phyloP scores from a whole-genome alignment of 2,113 vertebrate species.

The Castor canadensis region DNA sequence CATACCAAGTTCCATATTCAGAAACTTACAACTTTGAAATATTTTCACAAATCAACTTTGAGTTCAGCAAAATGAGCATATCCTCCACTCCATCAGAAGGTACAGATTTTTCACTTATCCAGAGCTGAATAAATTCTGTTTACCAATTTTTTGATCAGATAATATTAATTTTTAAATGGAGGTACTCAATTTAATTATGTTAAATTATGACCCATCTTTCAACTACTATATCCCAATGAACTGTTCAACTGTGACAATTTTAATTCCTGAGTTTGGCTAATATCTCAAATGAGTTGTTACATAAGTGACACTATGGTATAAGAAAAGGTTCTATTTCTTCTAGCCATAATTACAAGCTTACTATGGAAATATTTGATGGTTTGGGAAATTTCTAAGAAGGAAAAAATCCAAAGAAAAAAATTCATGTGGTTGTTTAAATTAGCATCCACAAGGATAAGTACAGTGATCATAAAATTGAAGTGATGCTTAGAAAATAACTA shows the following conservation, averaged over 20 bases:
- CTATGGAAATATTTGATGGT: neutral
- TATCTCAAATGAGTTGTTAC: neutral
- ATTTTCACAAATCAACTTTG: neutral
- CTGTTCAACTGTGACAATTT: neutral
- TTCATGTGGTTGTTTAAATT: neutral
- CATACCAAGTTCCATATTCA: neutral
- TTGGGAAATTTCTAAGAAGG: neutral
- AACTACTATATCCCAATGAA: neutral
- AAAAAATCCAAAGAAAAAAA: neutral
- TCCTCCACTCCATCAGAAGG: neutral
- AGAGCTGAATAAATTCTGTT: neutral
- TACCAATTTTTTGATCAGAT: neutral
- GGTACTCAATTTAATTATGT: neutral
- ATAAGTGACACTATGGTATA: neutral
- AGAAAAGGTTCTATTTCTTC: neutral
- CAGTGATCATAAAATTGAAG: too few species aligned
- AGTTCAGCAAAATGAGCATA: neutral
- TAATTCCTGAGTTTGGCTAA: neutral
- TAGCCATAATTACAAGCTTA: neutral
- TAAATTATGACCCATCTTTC: neutral
- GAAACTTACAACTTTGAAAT: neutral
- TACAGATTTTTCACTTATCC: neutral
- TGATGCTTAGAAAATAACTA: neutral
- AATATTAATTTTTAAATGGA: neutral
- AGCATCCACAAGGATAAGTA: neutral